Evolutionary conservation across 2,797 vertebrate genomes (phyloP).

Genomic region (Xenops minutus): DNA sequence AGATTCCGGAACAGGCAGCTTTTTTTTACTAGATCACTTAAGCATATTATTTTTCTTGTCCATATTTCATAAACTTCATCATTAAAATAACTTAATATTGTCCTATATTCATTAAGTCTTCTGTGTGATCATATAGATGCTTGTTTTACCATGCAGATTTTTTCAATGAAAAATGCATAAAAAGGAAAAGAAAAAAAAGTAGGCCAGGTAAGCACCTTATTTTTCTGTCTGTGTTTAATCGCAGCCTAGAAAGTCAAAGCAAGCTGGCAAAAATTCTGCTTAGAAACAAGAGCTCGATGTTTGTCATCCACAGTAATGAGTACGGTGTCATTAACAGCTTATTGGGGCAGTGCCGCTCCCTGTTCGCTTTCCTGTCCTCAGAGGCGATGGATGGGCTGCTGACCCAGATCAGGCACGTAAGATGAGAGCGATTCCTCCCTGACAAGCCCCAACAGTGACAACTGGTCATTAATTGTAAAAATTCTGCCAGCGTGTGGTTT

Average conservation of each 20-base stretch:
- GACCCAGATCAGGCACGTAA: background rate
- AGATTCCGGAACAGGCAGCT: background rate
- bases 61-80: background rate
- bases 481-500: constrained; percentile 40
- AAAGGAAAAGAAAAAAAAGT: background rate
- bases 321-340: constrained; percentile 28
- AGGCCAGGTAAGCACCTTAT: constrained; percentile 4
- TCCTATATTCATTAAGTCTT: background rate
- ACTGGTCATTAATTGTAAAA: constrained; percentile 40
- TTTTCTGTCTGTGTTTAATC: constrained; percentile 1
- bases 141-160: background rate
- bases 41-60: background rate
- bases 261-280: background rate
- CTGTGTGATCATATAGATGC: background rate
- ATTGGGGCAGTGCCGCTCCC: background rate
- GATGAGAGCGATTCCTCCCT: background rate
- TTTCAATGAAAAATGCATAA: background rate
- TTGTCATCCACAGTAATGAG: background rate
- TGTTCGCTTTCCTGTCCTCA: background rate
- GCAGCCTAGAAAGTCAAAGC: constrained; percentile 1
- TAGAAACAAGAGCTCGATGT: background rate
- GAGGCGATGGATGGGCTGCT: background rate
- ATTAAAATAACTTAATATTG: background rate
- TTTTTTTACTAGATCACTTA: background rate
- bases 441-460: background rate